These are phyloP conservation scores for Peromyscus nudipes DNA, from an alignment of 2,797 vertebrate species.

Conservation along the genomic window DNA sequence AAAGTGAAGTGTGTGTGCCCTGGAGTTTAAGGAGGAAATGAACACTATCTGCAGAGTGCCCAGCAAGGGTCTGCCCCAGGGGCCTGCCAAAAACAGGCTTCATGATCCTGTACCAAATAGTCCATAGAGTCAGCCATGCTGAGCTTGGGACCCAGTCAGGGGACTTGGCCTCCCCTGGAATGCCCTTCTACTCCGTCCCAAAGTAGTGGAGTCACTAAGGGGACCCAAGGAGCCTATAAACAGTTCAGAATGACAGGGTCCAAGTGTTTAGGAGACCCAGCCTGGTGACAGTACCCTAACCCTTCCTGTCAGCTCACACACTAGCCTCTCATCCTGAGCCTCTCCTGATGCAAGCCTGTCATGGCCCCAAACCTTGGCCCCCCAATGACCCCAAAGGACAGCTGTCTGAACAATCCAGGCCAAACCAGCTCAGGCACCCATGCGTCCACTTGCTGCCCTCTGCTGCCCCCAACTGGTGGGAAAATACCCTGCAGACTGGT, in stretches of 20 bases:
- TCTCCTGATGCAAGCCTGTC: not conserved
- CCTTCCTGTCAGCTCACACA: not conserved
- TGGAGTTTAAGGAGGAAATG: not conserved
- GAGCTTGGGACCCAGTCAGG: not conserved
- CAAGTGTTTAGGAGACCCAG: not conserved
- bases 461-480: conserved; percentile 82
- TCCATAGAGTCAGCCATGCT: not conserved
- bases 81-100: not conserved
- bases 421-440: not conserved
- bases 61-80: not conserved
- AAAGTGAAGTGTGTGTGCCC: not conserved
- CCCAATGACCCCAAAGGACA: not conserved
- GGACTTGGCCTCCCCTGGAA: not conserved
- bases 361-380: not conserved
- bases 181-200: not conserved
- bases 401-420: not conserved
- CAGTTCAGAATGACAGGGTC: not conserved
- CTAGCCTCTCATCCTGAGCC: not conserved
- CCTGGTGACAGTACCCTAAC: not conserved
- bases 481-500: not conserved
- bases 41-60: not conserved
- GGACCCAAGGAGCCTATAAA: not conserved
- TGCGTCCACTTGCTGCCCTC: conserved; percentile 72
- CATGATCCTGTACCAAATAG: accelerated
- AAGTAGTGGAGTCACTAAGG: not conserved